Percentiles rank a stretch among this genome's conserved stretches.
phyloP scores from a whole-genome alignment of 1,140 invertebrate species.

The Popillia japonica region DNA sequence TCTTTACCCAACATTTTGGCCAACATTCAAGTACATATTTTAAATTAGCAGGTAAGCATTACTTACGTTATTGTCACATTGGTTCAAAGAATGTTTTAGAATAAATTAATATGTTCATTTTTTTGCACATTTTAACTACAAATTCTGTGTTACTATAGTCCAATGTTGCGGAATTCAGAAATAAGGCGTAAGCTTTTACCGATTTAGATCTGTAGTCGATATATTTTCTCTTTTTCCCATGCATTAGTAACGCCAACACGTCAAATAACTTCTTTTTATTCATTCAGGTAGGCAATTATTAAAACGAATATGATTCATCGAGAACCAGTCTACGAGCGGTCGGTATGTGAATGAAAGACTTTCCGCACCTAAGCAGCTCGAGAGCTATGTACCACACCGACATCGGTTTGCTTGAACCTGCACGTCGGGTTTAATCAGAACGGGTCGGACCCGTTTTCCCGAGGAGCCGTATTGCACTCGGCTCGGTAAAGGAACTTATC shows the following conservation, averaged over 20 bases:
- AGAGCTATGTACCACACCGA: neutral
- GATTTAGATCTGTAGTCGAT: no score
- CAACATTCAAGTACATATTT: no score
- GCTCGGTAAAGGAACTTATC: constrained; percentile 23
- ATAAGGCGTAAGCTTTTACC: no score
- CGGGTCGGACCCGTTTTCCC: constrained; percentile 9
- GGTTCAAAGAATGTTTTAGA: no score
- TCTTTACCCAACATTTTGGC: no score
- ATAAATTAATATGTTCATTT: no score
- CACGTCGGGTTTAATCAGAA: constrained; percentile 24
- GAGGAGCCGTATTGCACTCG: neutral
- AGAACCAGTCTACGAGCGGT: constrained; percentile 12
- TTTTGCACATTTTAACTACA: no score
- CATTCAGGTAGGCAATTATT: constrained; percentile 22
- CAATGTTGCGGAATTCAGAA: no score
- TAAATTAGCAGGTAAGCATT: no score
- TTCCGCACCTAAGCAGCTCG: constrained; percentile 20
- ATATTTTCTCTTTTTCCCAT: constrained; percentile 3
- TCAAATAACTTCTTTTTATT: constrained; percentile 12
- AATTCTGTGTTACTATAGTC: no score
- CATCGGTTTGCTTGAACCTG: constrained; percentile 1
- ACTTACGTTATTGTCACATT: no score
- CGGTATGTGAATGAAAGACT: constrained; percentile 31
- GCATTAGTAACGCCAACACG: constrained; percentile 20
- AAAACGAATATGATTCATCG: constrained; percentile 35